Base-by-base conservation (phyloP, 2,888 invertebrate genomes). In the Chromoteleia sp. region DNA sequence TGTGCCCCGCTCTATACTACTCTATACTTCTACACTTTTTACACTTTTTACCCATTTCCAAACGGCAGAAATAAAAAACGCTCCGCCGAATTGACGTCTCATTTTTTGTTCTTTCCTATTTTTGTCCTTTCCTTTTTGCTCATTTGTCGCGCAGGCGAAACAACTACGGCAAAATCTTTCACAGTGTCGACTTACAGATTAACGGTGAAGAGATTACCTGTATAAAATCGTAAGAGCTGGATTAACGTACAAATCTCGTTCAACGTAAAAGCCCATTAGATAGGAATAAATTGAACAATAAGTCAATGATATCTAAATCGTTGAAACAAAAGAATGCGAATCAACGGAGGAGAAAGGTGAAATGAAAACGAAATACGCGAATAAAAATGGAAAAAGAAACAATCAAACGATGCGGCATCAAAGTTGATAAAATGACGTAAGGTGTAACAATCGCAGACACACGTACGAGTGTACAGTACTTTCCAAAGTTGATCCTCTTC, bases 401-500 rank as follows among this genome's bases (percentile, higher is more conserved):
- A 50, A 50, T 2, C 0, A 19, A 67, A 39, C 15, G 33, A 52
- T 54, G 52, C n/a, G 61, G 61, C 41, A 21, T 17, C 10, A 67
- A 67, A 52, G 12, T 52, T 54, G 54, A 54, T 52, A 54, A 52
- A 73, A 12, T 14, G 61, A 29, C 3, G 25, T 33, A 21, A 54
- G 29, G 70, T 56, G 58, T 30, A 52, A 50, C 52, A 50, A 54
- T 63, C 36, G 7, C 36, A 45, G 43, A 56, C 52, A 45, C 43
- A 36, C 56, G 75, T 67, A 59, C 36, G 41, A 67, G 67, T 59
- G 58, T 56, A 75, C 30, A 12, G 45, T 21, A 33, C 63, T 63
- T 63, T 52, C 56, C 54, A 56, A 61, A 77, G 67, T 79, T 68
- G 73, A 79, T 79, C 78, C 73, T 67, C 52, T 78, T 73, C 29